Base-by-base conservation (phyloP, 2,113 vertebrate species). In the Sciurus niger region DNA sequence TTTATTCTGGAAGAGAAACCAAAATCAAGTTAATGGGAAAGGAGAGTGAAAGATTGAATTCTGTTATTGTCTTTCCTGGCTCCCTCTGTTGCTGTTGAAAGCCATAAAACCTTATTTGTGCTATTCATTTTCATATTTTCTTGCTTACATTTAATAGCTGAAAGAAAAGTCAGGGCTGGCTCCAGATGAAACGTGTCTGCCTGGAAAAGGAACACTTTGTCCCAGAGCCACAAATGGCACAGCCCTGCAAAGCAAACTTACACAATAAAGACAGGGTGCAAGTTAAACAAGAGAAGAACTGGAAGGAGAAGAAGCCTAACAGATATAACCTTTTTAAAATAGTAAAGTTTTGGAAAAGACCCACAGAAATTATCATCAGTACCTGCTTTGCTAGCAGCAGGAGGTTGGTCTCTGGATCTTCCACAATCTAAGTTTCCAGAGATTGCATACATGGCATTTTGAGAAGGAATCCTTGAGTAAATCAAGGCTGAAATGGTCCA, bases 101-200 rank as follows among this genome's bases (percentile, higher is more conserved):
- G 37, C 80, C 93, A 97, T 97, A 98, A 98, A 98, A 98, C 96
- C 83, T 92, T 98, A 97, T 93, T 97, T 97, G 93, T 97, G 43
- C 96, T 95, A 85, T 97, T 98, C 48, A 93, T 98, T 98, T 98
- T 98, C 95, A 98, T 98, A 97, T 96, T 95, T 97, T 94, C 92
- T 72, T 98, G 96, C 96, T 98, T 98, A 97, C 32, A 91, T 97
- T 98, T 48, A 48, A 90, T 82, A 90, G 83, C 67, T 43, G 40
- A 97, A 98, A 97, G 97, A 94, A 94, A 86, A 98, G 87, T 97
- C 84, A 93, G 83, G 55, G 6, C 79, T 98, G 97, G 97, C 97
- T 97, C 92, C 83, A 9, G 80, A 97, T 94, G 40, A 98, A 98
- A 96, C 97, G 92, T 94, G 73, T 90, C 93, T 96, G 67, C 92